Percentiles rank a stretch among this genome's conserved stretches.
Evolutionary conservation across 2,797 vertebrate species (phyloP).

Genomic region (Bradypodion ventrale): DNA sequence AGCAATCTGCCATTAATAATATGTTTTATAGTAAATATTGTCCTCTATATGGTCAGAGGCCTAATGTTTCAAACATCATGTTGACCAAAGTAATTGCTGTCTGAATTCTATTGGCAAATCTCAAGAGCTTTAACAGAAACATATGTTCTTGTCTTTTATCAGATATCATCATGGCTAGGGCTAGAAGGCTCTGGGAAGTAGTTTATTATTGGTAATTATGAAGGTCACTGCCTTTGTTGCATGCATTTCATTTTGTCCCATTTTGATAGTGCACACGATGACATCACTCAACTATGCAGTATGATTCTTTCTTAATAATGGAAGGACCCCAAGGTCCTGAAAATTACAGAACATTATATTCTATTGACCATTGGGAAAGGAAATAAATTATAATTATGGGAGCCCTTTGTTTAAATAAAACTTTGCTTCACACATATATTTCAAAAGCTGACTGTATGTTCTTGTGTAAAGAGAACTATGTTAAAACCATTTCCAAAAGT

Average conservation of each 20-base stretch:
- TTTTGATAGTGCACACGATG: constrained; percentile 58
- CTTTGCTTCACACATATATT: constrained; percentile 7
- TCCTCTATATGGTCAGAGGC: no score
- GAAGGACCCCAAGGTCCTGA: constrained; percentile 57
- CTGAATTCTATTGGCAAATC: no score
- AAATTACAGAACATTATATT: constrained; percentile 45
- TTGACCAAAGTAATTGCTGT: constrained; percentile 14
- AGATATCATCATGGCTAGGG: constrained; percentile 69
- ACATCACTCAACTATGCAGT: constrained; percentile 59
- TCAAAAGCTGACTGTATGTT: constrained; percentile 12
- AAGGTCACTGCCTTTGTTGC: constrained; percentile 62
- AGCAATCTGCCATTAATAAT: no score
- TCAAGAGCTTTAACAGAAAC: constrained; percentile 60
- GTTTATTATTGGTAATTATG: constrained; percentile 63
- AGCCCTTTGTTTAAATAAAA: constrained; percentile 13
- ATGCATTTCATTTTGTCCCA: constrained; percentile 56
- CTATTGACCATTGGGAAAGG: constrained; percentile 46
- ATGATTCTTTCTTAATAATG: constrained; percentile 72
- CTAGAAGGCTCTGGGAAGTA: constrained; percentile 58
- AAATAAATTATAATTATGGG: constrained; percentile 30
- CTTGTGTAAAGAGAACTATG: constrained; percentile 17
- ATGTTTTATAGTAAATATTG: no score
- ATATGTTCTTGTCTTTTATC: constrained; percentile 52
- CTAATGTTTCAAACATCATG: no score
- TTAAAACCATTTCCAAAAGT: constrained; percentile 2